Base-by-base conservation (phyloP, 1,140 invertebrate genomes). In the Panagrolaimus sp. region DNA sequence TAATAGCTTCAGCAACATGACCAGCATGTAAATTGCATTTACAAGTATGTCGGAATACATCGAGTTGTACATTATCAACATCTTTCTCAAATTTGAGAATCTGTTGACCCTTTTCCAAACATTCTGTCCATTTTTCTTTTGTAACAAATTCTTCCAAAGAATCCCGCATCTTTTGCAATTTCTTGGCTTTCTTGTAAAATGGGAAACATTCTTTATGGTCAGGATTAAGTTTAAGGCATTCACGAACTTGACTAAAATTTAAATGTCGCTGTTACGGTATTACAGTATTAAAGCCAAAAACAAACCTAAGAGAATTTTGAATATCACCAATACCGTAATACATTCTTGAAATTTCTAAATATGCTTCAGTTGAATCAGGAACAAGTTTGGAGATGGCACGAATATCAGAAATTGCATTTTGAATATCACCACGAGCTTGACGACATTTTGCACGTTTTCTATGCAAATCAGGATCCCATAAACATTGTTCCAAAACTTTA, bases 151-250 rank as follows among this genome's bases (percentile, higher is more conserved):
- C 87, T 75, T 91, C 89, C 5, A 91, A 89, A n/a, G 89, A 87
- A 38, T 88, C 86, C 44, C 96, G 79, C 67, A 90, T 86, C 83
- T 95, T 96, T 65, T 90, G 91, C n/a, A 98, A 87, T 83, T 97
- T 96, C 82, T 96, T 96, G 1, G 98, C 86, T 83, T 92, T 94
- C 83, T 97, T 98, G 84, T 99, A 99, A 80, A 95, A 90, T n/a
- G 90, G 88, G 89, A 88, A 94, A 85, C 96, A 99, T 69, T 90
- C 86, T 84, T 95, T 94, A 84, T 99, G 93, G 79, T 99, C 96
- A 0, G 94, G 94, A 86, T 99, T 96, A 28, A 97, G 86, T 85
- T 96, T 96, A 10, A 99, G 87, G 84, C 96, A 99, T 85, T 98
- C 94, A 26, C 96, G 88, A 74, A 98, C 90, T 86, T 96, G 91